Conservation (phyloP, 2,113 vertebrate species). For the Anser brachyrhynchus region DNA sequence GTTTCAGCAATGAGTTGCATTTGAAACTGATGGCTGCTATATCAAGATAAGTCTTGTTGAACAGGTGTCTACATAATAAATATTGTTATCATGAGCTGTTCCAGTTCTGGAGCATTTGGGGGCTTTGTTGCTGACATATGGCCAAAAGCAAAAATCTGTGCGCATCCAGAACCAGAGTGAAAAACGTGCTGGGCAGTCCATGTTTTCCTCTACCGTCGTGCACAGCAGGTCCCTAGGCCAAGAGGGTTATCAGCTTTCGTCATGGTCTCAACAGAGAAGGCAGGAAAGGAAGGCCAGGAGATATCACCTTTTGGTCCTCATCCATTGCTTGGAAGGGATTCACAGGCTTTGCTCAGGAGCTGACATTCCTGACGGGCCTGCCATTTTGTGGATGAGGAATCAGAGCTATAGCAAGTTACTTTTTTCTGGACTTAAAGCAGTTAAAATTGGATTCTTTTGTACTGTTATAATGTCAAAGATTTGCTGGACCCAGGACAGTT, state of each 20-base stretch:
- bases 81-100: neutral
- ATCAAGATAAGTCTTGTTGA: neutral
- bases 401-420: neutral
- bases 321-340: neutral
- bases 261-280: neutral
- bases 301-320: neutral
- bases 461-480: neutral
- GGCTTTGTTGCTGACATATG: too few species aligned
- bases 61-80: neutral
- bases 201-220: neutral
- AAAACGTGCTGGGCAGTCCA: neutral
- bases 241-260: neutral
- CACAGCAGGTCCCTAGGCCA: neutral
- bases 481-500: neutral
- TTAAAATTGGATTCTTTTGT: constrained; percentile 4
- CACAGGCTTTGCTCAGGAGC: neutral
- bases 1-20: neutral
- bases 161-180: neutral
- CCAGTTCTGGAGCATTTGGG: neutral
- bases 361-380: rapidly evolving
- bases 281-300: neutral
- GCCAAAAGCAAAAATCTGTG: neutral
- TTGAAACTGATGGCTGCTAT: too few species aligned
- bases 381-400: neutral
- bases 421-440: neutral